phyloP scores from a whole-genome alignment of 2,113 vertebrate species.

The Galbula dea region DNA sequence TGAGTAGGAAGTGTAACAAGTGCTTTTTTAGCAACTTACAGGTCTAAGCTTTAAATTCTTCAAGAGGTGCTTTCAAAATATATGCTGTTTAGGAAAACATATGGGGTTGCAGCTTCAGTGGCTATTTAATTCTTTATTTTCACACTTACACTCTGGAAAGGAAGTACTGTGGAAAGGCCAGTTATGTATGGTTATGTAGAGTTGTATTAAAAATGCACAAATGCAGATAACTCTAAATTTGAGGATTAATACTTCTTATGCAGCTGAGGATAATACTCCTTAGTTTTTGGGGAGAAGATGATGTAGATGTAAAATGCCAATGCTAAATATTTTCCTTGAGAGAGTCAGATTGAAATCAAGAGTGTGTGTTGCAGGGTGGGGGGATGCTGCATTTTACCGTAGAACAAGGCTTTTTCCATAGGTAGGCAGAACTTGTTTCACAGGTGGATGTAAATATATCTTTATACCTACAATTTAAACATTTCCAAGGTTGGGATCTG shows the following conservation, averaged over 20 bases:
- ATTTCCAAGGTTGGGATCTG: background rate
- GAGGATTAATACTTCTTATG: too few species aligned
- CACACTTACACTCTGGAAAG: background rate
- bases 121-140: background rate
- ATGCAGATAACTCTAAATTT: background rate
- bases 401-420: background rate
- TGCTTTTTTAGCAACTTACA: background rate
- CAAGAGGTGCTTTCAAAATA: background rate
- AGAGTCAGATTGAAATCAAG: background rate
- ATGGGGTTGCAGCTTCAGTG: rapidly evolving
- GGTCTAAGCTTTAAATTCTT: background rate
- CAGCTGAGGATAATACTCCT: background rate
- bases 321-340: background rate
- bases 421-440: background rate
- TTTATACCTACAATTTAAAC: background rate
- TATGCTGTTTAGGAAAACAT: background rate
- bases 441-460: background rate
- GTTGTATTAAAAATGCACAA: background rate
- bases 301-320: background rate
- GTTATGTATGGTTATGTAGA: rapidly evolving
- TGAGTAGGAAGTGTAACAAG: background rate
- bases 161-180: background rate
- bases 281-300: background rate
- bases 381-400: background rate
- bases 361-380: rapidly evolving